Evolutionary conservation across 2,113 vertebrate genomes (phyloP).

Genomic region (Pedetes capensis): DNA sequence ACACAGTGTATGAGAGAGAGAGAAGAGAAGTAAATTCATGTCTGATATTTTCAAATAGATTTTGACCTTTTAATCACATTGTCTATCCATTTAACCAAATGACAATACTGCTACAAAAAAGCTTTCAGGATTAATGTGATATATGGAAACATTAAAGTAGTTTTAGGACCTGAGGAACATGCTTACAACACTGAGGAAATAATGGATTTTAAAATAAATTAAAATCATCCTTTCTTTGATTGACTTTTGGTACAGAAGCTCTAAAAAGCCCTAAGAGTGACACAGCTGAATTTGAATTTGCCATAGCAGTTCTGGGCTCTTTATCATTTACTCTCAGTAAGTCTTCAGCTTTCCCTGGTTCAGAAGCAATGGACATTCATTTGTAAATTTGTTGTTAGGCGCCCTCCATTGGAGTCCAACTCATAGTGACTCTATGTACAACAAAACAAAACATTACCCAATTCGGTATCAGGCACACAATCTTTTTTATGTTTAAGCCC

Average conservation of each 20-base stretch:
- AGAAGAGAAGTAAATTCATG: background rate
- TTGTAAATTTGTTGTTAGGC: constrained; percentile 12
- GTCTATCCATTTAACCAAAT: background rate
- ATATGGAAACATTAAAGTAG: background rate
- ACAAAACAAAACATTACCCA: too few relatives aligned
- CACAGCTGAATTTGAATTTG: background rate
- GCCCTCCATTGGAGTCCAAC: too few relatives aligned
- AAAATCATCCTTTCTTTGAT: background rate
- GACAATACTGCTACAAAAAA: background rate
- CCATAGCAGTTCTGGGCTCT: background rate
- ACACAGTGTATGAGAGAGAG: background rate
- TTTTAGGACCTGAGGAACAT: background rate
- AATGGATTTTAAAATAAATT: background rate
- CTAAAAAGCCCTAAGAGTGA: background rate
- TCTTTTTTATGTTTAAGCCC: too few relatives aligned
- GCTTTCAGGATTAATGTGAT: background rate
- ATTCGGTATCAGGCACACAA: too few relatives aligned
- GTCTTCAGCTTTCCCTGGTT: background rate
- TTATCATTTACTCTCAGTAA: background rate
- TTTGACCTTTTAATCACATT: background rate
- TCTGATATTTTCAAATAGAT: background rate
- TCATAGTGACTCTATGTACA: too few relatives aligned
- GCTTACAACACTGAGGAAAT: background rate
- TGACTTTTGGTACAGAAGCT: background rate
- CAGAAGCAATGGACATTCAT: constrained; percentile 6